A percentile compares a stretch with the other conserved stretches of the same genome.
Evolutionary conservation across 2,113 vertebrate genomes (phyloP).

Genomic region (Rhegmatorhina hoffmannsi): DNA sequence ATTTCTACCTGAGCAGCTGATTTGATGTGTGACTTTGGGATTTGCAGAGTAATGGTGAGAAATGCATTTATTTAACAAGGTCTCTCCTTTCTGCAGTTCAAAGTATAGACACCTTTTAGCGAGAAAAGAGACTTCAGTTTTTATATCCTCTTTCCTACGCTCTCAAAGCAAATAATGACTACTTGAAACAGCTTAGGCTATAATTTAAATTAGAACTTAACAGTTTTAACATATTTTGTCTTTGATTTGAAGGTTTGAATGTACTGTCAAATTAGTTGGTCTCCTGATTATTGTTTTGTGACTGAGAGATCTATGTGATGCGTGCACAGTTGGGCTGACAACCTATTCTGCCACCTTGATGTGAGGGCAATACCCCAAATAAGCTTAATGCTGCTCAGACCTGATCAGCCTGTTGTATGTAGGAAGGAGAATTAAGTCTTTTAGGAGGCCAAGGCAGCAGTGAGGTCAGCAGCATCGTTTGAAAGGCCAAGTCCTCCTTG

Average conservation of each 20-base stretch:
- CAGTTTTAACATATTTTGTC: not conserved
- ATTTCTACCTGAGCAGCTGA: not conserved
- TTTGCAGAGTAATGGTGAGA: not conserved
- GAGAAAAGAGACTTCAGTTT: not conserved
- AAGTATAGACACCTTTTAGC: not conserved
- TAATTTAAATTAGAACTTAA: not conserved
- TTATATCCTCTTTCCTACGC: not conserved
- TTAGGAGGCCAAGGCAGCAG: accelerated
- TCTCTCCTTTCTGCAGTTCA: not conserved
- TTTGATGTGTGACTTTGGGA: slow-evolving; percentile 20
- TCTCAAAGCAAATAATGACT: not conserved
- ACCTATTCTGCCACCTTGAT: too few relatives aligned
- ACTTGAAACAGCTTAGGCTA: not conserved
- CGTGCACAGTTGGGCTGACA: not conserved
- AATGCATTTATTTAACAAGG: not conserved
- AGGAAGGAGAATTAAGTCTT: not conserved
- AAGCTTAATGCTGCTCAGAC: not conserved
- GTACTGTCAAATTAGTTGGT: not conserved
- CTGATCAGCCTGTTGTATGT: not conserved
- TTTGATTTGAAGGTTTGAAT: not conserved
- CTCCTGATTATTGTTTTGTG: not conserved
- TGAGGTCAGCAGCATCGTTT: not conserved
- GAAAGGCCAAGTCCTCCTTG: not conserved
- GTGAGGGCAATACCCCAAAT: not conserved
- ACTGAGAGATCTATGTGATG: not conserved